phyloP scores from a whole-genome alignment of 1,140 invertebrate species.

The Chironomus tepperi region DNA sequence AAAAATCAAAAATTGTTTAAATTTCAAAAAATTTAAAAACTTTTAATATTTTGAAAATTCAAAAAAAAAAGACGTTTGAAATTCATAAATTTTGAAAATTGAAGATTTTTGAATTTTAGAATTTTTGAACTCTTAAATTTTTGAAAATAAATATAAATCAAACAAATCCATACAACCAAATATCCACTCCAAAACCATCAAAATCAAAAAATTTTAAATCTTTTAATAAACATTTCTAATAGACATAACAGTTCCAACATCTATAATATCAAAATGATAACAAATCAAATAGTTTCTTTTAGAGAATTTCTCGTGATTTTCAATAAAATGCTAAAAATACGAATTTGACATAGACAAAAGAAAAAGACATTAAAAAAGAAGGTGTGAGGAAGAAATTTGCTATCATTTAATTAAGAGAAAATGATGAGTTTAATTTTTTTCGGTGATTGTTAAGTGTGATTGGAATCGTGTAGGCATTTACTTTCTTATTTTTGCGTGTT shows the following conservation, averaged over 20 bases:
- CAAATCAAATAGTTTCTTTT: not conserved
- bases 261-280: not conserved
- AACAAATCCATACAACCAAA: too few species aligned
- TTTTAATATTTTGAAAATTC: too few species aligned
- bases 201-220: not conserved
- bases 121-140: too few species aligned
- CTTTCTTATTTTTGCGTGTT: too few species aligned
- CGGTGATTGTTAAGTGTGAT: not conserved
- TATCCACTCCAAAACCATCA: too few species aligned
- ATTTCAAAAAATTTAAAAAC: too few species aligned
- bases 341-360: not conserved
- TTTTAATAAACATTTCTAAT: not conserved
- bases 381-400: conserved; percentile 5
- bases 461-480: not conserved
- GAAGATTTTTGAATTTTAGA: too few species aligned
- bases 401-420: conserved; percentile 11
- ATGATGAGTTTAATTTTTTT: conserved; percentile 20
- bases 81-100: too few species aligned
- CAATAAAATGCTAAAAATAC: not conserved
- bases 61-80: too few species aligned
- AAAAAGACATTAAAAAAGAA: not conserved
- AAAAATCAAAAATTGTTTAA: too few species aligned
- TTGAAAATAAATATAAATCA: too few species aligned
- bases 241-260: not conserved
- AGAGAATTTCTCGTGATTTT: not conserved